Percentiles rank a stretch among this genome's conserved stretches.
Evolutionary conservation across 2,888 invertebrate species (phyloP).

Genomic region (Amphiduros pacificus): DNA sequence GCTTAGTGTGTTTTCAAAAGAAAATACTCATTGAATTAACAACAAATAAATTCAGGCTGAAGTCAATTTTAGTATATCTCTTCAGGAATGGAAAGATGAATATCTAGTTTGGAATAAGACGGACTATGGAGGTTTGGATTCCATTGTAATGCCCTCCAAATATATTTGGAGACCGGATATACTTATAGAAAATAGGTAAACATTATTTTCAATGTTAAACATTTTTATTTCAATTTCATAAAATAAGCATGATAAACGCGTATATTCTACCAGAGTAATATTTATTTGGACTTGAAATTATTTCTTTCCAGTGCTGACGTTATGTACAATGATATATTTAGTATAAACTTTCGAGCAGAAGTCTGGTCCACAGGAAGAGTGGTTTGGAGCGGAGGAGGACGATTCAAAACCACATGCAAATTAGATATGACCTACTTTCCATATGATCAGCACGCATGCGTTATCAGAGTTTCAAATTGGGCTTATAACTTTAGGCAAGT

Average conservation of each 20-base stretch:
- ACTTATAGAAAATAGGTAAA: too few relatives aligned
- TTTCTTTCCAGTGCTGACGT: not conserved
- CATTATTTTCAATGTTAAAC: too few relatives aligned
- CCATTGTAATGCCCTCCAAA: conserved; percentile 28
- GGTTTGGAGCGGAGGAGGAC: not conserved
- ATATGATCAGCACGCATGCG: not conserved
- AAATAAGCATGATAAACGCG: too few relatives aligned
- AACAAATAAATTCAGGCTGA: too few relatives aligned
- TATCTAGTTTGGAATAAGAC: conserved; percentile 30
- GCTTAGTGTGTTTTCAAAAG: too few relatives aligned
- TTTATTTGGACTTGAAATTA: too few relatives aligned
- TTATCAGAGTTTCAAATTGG: not conserved
- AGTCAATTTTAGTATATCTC: too few relatives aligned
- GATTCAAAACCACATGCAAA: not conserved
- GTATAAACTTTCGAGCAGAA: not conserved
- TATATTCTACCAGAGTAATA: too few relatives aligned
- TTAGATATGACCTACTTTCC: conserved; percentile 1
- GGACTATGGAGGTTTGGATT: conserved; percentile 28
- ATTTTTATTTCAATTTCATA: too few relatives aligned
- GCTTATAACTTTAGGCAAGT: not conserved
- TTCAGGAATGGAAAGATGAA: conserved; percentile 34
- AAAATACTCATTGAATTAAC: too few relatives aligned
- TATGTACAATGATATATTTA: not conserved
- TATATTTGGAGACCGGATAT: conserved; percentile 37
- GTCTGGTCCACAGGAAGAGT: not conserved